Evolutionary conservation across 2,888 invertebrate genomes (phyloP), one percentile per base, ranked within the genome.

Genomic region (Ochropacha duplaris): DNA sequence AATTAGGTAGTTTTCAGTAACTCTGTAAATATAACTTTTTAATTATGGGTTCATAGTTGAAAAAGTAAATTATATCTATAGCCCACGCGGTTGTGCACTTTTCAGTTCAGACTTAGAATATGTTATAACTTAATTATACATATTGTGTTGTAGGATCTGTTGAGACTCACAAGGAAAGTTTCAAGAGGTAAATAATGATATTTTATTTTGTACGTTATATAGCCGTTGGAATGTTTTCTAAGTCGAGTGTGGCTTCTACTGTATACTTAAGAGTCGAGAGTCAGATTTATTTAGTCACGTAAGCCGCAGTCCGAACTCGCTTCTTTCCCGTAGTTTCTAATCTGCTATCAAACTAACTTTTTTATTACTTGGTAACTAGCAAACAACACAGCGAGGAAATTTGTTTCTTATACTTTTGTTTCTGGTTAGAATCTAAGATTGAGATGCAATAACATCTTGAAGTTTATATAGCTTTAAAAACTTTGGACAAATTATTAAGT

Each of bases 311-410:
- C 76, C 77, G 74, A 80, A 81, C 80, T 81, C 69, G 64, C 61
- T 67, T 71, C 79, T 76, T 83, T 71, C 73, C 74, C 77, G 78
- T 81, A 83, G 80, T 86, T 86, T 81, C 86, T 87, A 87, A 88
- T 88, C 86, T 87, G 83, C 84, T 84, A 84, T 86, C 85, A 80
- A 86, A 87, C 81, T 83, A 83, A 86, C 84, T 87, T 86, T 82
- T 88, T 87, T 88, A 88, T 87, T 88, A 84, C 83, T 88, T 83
- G 77, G 79, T 84, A 87, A 87, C 84, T 82, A 81, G 84, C 81
- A 86, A 87, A 86, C 85, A 87, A 81, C 79, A 78, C 66, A 68
- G 65, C 65, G 65, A 71, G 74, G 71, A 74, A 79, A 78, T 78
- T 78, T 78, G 79, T 79, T 77, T 72, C 44, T 50, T 50, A 69